Conservation (phyloP, 2,113 vertebrate genomes). For the Prolemur simus region DNA sequence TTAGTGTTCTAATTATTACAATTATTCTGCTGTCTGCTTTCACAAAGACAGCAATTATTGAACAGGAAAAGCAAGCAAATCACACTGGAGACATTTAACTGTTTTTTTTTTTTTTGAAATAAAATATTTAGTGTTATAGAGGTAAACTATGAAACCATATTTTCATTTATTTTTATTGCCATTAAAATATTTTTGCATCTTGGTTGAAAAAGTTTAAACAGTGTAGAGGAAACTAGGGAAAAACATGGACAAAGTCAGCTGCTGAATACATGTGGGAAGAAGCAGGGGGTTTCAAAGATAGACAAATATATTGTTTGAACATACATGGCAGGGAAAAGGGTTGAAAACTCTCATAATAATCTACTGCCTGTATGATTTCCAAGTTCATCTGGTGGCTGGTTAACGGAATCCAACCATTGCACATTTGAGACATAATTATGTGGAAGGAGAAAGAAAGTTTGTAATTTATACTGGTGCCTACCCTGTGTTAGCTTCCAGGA, state of each 20-base stretch:
- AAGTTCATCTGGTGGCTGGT: slow-evolving; percentile 70
- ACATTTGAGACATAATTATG: slow-evolving; percentile 37
- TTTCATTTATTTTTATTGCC: slow-evolving; percentile 49
- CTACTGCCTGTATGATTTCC: slow-evolving; percentile 79
- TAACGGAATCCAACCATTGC: slow-evolving; percentile 58
- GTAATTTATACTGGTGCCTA: slow-evolving; percentile 52
- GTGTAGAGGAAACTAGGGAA: background rate
- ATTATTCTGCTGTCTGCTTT: background rate
- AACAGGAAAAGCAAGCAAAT: background rate
- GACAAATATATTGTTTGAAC: slow-evolving; percentile 76
- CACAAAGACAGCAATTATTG: background rate
- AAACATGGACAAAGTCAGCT: background rate
- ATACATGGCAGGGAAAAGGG: slow-evolving; percentile 73
- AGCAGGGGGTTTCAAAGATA: slow-evolving; percentile 59
- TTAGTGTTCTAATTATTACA: background rate
- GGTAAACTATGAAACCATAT: slow-evolving; percentile 17
- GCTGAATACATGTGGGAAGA: background rate
- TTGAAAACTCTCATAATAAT: slow-evolving; percentile 76
- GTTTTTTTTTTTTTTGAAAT: background rate
- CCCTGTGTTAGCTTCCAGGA: slow-evolving; percentile 64
- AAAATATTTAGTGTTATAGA: background rate
- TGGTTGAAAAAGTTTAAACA: slow-evolving; percentile 34
- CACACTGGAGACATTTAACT: background rate
- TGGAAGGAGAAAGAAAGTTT: slow-evolving; percentile 58
- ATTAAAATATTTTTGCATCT: slow-evolving; percentile 48